A percentile compares a stretch with the other conserved stretches of the same genome.
Evolutionary conservation across 2,888 invertebrate species (phyloP).

Genomic region (Tetheella fluctuosa): DNA sequence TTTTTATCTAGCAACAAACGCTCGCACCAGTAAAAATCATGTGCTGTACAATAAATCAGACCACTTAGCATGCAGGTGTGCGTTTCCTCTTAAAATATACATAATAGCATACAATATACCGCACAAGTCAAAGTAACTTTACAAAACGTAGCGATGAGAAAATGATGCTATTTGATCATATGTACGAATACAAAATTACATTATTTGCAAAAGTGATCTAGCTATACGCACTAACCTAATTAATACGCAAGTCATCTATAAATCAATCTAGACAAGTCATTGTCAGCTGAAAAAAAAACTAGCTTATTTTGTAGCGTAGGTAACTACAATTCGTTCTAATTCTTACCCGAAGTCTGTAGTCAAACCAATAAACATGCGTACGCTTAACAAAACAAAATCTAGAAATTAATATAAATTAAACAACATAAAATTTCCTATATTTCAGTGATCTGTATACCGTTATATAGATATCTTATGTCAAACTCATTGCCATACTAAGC

Average conservation of each 20-base stretch:
- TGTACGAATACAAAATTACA: background rate
- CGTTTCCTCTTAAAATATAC: constrained; percentile 27
- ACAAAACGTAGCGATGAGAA: constrained; percentile 18
- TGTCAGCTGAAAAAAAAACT: constrained; percentile 8
- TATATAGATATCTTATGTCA: background rate
- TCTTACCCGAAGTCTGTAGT: constrained; percentile 73
- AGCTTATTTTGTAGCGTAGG: background rate
- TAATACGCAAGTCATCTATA: background rate
- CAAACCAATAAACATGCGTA: constrained; percentile 70
- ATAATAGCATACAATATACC: constrained; percentile 24
- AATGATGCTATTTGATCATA: background rate
- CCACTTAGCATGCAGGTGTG: constrained; percentile 50
- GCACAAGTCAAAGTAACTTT: constrained; percentile 20
- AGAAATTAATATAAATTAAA: constrained; percentile 19
- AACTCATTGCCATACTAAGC: background rate
- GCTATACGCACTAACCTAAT: constrained; percentile 2
- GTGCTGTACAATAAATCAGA: constrained; percentile 49
- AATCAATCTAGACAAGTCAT: background rate
- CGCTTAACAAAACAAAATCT: constrained; percentile 54
- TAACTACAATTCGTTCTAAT: constrained; percentile 1
- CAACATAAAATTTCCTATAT: no score
- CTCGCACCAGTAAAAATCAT: constrained; percentile 26
- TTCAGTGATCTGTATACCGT: constrained; percentile 16
- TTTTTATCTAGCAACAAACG: constrained; percentile 34
- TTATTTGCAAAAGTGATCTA: background rate